Percentiles rank a stretch among this genome's conserved stretches.
phyloP scores from a whole-genome alignment of 2,888 invertebrate species.

The Willowsia nigromaculata region DNA sequence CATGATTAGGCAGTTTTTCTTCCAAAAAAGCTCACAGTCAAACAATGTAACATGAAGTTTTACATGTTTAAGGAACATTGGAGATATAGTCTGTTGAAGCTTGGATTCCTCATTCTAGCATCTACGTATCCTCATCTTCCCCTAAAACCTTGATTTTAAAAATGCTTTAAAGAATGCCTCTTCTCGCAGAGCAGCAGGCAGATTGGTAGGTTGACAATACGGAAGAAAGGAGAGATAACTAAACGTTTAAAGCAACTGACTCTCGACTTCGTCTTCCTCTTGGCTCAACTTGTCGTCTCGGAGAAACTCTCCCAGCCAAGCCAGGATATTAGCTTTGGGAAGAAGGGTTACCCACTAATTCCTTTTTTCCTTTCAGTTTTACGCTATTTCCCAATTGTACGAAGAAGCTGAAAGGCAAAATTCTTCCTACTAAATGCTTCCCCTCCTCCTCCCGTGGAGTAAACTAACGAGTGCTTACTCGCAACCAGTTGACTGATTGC shows the following conservation, averaged over 20 bases:
- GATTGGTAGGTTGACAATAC: neutral
- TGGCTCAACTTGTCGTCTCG: neutral
- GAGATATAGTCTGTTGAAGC: too few species aligned
- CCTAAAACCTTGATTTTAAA: neutral
- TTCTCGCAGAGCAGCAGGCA: too few species aligned
- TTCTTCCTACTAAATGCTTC: neutral
- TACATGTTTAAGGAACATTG: too few species aligned
- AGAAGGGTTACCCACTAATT: neutral
- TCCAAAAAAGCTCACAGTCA: too few species aligned
- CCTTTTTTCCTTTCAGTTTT: neutral
- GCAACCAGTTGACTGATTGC: neutral
- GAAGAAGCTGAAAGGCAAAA: too few species aligned
- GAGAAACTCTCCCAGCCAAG: neutral
- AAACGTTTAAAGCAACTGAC: neutral
- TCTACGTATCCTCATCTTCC: too few species aligned
- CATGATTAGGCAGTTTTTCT: too few species aligned
- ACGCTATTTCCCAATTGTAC: too few species aligned
- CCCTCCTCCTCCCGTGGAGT: neutral
- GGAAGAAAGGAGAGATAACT: neutral
- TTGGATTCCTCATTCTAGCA: too few species aligned
- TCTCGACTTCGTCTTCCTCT: neutral
- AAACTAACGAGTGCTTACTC: too few species aligned
- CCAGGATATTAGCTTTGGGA: neutral
- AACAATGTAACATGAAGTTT: too few species aligned
- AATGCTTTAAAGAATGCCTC: too few species aligned